A percentile compares a stretch with the other conserved stretches of the same genome.
Conservation (phyloP, 2,113 vertebrate genomes). For the Myrmophylax atrothorax region DNA sequence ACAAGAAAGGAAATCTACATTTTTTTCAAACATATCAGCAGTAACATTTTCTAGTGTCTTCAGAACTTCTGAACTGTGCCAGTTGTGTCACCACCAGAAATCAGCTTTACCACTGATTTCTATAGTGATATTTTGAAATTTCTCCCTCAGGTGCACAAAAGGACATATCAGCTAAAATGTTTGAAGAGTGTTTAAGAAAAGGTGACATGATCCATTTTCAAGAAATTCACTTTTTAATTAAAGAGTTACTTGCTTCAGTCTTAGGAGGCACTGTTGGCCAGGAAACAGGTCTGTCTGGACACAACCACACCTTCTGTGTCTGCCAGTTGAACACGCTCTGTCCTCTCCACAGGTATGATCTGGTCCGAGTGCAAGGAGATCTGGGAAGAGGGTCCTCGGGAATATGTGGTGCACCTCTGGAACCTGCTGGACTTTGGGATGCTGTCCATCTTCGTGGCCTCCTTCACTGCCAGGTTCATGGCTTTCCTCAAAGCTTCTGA, state of each 20-base stretch:
- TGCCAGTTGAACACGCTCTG: not conserved
- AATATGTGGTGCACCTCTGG: slow-evolving; percentile 94
- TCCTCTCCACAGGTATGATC: slow-evolving; percentile 86
- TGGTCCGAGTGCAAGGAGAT: slow-evolving; percentile 98
- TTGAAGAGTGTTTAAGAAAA: not conserved
- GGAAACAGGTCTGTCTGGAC: not conserved
- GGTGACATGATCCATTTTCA: fast-evolving
- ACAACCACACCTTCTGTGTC: not conserved
- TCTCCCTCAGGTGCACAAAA: not conserved
- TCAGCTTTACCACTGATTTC: not conserved
- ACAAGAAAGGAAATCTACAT: not conserved
- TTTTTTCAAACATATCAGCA: not conserved
- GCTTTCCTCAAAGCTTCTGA: slow-evolving; percentile 94
- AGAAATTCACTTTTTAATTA: not conserved
- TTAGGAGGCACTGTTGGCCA: not conserved
- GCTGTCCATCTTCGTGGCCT: slow-evolving; percentile 95
- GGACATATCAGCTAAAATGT: fast-evolving
- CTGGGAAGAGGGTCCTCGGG: slow-evolving; percentile 92
- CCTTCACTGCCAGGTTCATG: slow-evolving; percentile 94
- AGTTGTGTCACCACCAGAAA: not conserved
- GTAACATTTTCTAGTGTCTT: not conserved
- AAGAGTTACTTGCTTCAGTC: not conserved
- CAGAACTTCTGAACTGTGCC: not conserved
- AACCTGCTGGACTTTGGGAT: slow-evolving; percentile 96
- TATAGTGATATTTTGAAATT: not conserved